phyloP scores from a whole-genome alignment of 1,140 invertebrate species.

The Pristionchus pacificus region DNA sequence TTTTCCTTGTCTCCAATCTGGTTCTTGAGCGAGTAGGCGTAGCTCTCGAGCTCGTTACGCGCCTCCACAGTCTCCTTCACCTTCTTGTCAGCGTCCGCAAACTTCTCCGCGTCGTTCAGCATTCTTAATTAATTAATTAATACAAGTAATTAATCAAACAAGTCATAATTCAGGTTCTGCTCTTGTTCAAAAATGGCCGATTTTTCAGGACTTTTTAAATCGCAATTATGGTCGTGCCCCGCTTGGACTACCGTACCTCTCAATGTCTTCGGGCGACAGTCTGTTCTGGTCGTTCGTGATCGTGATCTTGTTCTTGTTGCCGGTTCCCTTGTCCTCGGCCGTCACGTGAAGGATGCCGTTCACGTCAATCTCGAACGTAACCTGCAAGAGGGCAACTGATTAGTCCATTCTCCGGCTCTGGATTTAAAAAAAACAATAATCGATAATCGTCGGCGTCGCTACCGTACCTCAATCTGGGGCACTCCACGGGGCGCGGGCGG shows the following conservation, averaged over 20 bases:
- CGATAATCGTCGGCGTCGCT: not conserved
- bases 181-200: too few relatives aligned
- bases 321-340: slow-evolving; percentile 96
- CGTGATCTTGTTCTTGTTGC: slow-evolving; percentile 95
- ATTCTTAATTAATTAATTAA: too few relatives aligned
- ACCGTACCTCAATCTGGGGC: slow-evolving; percentile 76
- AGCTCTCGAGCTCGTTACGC: slow-evolving; percentile 85
- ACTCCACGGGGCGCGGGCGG: slow-evolving; percentile 94
- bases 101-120: slow-evolving; percentile 97
- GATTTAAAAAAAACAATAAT: too few relatives aligned
- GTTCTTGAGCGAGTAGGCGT: slow-evolving; percentile 95
- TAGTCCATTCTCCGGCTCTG: too few relatives aligned
- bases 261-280: slow-evolving; percentile 92
- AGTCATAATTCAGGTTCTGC: too few relatives aligned
- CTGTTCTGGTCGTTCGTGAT: slow-evolving; percentile 90
- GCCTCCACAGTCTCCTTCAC: slow-evolving; percentile 85
- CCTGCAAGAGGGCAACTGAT: slow-evolving; percentile 71
- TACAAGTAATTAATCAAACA: too few relatives aligned
- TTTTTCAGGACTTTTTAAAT: too few relatives aligned
- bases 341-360: slow-evolving; percentile 92
- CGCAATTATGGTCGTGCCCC: too few relatives aligned
- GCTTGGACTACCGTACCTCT: too few relatives aligned
- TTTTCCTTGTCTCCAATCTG: slow-evolving; percentile 96
- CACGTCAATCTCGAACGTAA: slow-evolving; percentile 97
- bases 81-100: slow-evolving; percentile 96